Conservation (phyloP, 2,797 vertebrate species). For the Microhierax caerulescens region DNA sequence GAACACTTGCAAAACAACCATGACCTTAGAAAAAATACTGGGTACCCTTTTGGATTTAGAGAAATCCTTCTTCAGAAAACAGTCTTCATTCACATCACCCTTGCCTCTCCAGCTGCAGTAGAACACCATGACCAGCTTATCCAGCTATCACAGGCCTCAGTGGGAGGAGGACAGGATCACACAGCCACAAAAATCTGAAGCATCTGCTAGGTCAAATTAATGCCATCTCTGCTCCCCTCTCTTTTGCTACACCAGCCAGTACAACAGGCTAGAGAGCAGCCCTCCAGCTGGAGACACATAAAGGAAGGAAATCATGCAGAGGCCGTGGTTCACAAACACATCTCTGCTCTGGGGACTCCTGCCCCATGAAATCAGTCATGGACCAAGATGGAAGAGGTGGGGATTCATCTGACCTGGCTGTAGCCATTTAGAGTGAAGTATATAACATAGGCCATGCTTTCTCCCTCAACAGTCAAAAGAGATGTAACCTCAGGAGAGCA, state of each 20-base stretch:
- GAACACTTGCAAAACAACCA: conserved; percentile 2
- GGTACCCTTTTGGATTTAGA: background rate
- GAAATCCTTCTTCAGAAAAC: background rate
- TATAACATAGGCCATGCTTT: background rate
- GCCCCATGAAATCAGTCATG: background rate
- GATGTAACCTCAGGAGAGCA: background rate
- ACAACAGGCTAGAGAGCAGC: background rate
- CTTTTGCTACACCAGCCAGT: background rate
- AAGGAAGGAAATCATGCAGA: background rate
- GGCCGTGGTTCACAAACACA: accelerated
- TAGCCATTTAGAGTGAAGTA: background rate
- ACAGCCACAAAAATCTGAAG: background rate
- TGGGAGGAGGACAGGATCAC: background rate
- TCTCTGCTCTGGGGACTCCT: background rate
- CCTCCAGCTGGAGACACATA: background rate
- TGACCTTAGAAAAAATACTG: background rate
- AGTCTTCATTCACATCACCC: background rate
- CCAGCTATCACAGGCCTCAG: background rate
- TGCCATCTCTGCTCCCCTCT: background rate
- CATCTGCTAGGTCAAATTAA: background rate
- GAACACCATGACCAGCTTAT: background rate
- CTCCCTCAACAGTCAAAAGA: background rate
- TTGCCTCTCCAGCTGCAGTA: background rate
- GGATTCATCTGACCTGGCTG: background rate
- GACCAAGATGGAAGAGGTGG: background rate